These are phyloP conservation scores for Solenodon paradoxus DNA, from an alignment of 2,113 vertebrate species.

Conservation along the genomic window DNA sequence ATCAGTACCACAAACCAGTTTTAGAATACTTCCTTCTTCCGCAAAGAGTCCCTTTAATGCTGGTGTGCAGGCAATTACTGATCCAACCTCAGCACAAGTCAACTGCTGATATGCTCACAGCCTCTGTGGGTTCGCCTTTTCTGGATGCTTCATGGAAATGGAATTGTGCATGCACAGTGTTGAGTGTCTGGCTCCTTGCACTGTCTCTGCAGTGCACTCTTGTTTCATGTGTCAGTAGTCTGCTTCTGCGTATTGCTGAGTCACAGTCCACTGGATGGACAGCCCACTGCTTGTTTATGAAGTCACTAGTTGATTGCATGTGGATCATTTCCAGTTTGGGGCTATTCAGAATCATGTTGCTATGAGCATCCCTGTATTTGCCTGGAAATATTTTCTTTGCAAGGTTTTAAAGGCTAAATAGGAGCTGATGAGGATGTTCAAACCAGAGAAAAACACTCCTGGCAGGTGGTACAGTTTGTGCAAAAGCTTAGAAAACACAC, in stretches of 20 bases:
- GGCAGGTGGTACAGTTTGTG: not conserved
- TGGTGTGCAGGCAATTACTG: not conserved
- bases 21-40: not conserved
- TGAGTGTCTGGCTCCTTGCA: not conserved
- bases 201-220: not conserved
- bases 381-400: not conserved
- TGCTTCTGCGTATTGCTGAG: not conserved
- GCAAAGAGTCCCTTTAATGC: not conserved
- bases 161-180: not conserved
- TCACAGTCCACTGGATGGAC: not conserved
- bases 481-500: not conserved
- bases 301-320: not conserved
- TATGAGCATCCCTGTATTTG: not conserved
- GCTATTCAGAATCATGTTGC: not conserved
- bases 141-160: not conserved
- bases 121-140: not conserved
- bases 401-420: not conserved
- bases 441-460: not conserved
- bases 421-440: not conserved
- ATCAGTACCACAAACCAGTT: not conserved
- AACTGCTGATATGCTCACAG: not conserved
- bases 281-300: too few species aligned
- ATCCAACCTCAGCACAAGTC: too few species aligned
- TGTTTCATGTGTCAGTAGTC: not conserved
- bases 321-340: not conserved